A percentile compares a stretch with the other conserved stretches of the same genome.
phyloP scores from a whole-genome alignment of 1,140 invertebrate genomes.

The Drosophila triauraria region DNA sequence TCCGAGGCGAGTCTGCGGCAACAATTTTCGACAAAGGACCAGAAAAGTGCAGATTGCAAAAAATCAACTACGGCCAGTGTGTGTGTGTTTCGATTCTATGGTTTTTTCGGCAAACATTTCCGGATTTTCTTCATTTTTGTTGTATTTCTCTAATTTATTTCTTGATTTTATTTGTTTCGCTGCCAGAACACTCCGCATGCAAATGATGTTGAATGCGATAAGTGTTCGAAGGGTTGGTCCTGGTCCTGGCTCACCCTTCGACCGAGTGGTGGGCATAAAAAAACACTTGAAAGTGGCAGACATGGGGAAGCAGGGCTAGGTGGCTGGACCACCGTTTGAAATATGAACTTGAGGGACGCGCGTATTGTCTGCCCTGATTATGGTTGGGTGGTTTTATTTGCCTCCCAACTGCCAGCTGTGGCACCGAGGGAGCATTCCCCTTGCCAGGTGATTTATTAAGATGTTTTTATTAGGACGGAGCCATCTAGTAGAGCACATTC shows the following conservation, averaged over 20 bases:
- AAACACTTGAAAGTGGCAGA: slow-evolving; percentile 76
- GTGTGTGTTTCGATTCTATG: slow-evolving; percentile 24
- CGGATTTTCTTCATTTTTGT: slow-evolving; percentile 46
- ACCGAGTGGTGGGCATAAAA: not conserved
- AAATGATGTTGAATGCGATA: slow-evolving; percentile 82
- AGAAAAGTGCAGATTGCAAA: slow-evolving; percentile 82
- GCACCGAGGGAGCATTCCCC: slow-evolving; percentile 5
- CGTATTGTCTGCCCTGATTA: slow-evolving; percentile 77
- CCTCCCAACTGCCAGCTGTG: not conserved
- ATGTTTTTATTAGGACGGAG: slow-evolving; percentile 60
- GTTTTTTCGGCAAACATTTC: slow-evolving; percentile 55
- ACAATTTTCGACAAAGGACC: slow-evolving; percentile 79
- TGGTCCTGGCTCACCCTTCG: slow-evolving; percentile 1
- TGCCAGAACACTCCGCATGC: slow-evolving; percentile 65
- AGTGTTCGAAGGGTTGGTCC: slow-evolving; percentile 75
- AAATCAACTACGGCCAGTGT: slow-evolving; percentile 68
- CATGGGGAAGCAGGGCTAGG: slow-evolving; percentile 27
- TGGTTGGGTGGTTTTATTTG: slow-evolving; percentile 9
- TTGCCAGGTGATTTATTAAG: slow-evolving; percentile 66
- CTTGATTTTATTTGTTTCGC: slow-evolving; percentile 80
- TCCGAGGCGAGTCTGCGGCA: slow-evolving; percentile 60
- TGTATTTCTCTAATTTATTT: slow-evolving; percentile 81
- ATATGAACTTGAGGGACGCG: slow-evolving; percentile 76
- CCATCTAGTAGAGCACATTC: slow-evolving; percentile 2
- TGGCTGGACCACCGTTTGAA: slow-evolving; percentile 55